Evolutionary conservation across 2,113 vertebrate species (phyloP).

Genomic region (Myrmecobius fasciatus): DNA sequence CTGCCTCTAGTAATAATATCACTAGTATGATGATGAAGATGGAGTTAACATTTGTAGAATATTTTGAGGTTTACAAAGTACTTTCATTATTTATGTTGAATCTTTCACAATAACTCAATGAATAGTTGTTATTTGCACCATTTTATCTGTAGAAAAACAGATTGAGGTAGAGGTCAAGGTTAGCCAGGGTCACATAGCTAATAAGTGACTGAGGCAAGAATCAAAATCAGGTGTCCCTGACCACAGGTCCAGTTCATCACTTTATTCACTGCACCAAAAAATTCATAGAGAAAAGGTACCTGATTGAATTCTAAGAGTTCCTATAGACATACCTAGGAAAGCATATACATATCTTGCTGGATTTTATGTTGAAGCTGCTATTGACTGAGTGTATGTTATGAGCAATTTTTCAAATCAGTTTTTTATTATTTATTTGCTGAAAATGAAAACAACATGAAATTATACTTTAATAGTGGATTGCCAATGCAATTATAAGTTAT

Average conservation of each 20-base stretch:
- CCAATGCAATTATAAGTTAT: conserved; percentile 82
- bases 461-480: conserved; percentile 80
- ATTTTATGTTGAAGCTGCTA: conserved; percentile 70
- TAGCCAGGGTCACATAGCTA: neutral
- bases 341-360: conserved; percentile 64
- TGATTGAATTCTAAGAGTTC: conserved; percentile 21
- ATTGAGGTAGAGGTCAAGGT: neutral
- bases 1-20: neutral
- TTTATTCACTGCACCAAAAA: neutral
- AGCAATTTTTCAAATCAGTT: conserved; percentile 77
- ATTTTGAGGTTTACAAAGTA: neutral
- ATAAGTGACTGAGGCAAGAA: neutral
- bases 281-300: neutral
- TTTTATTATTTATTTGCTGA: conserved; percentile 78
- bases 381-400: conserved; percentile 56
- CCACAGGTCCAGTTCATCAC: neutral
- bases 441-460: conserved; percentile 81
- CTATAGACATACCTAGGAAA: conserved; percentile 60
- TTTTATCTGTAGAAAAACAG: neutral
- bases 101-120: neutral
- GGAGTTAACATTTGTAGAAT: neutral
- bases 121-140: neutral
- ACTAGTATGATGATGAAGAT: neutral
- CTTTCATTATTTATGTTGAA: neutral
- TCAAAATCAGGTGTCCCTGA: neutral